Conservation (phyloP, 1,140 invertebrate species). For the Lepidotrigona ventralis region DNA sequence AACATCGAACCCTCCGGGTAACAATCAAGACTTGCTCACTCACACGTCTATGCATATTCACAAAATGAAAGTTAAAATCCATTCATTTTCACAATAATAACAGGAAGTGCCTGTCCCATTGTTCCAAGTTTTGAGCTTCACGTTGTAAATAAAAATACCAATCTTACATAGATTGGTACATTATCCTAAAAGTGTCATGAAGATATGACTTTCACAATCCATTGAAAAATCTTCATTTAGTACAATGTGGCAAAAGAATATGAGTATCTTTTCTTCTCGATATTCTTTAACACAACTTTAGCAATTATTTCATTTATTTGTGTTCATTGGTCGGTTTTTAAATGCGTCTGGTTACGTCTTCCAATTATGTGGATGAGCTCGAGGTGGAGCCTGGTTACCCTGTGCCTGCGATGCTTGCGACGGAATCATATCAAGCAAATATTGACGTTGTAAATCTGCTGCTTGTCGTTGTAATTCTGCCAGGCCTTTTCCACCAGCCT, state of each 20-base stretch:
- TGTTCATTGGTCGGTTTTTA: conserved; percentile 52
- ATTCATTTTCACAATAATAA: conserved; percentile 54
- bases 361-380: conserved; percentile 79
- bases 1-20: conserved; percentile 47
- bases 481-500: conserved; percentile 83
- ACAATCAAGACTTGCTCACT: conserved; percentile 53
- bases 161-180: conserved; percentile 29
- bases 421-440: conserved; percentile 98
- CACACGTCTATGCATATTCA: conserved; percentile 59
- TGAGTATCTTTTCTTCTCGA: conserved; percentile 37
- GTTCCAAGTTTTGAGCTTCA: conserved; percentile 56
- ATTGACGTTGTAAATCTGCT: conserved; percentile 95
- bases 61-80: conserved; percentile 35
- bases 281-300: conserved; percentile 43
- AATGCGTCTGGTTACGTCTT: conserved; percentile 79
- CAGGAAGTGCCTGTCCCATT: conserved; percentile 34
- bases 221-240: conserved; percentile 18
- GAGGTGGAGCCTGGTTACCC: conserved; percentile 74
- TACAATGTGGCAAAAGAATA: conserved; percentile 42
- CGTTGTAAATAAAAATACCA: conserved; percentile 50
- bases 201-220: conserved; percentile 15
- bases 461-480: conserved; percentile 89
- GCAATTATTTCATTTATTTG: conserved; percentile 45
- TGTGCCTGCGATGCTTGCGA: conserved; percentile 79
- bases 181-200: conserved; percentile 37